Evolutionary conservation across 1,140 invertebrate genomes (phyloP).

Genomic region (Drosophila subobscura): DNA sequence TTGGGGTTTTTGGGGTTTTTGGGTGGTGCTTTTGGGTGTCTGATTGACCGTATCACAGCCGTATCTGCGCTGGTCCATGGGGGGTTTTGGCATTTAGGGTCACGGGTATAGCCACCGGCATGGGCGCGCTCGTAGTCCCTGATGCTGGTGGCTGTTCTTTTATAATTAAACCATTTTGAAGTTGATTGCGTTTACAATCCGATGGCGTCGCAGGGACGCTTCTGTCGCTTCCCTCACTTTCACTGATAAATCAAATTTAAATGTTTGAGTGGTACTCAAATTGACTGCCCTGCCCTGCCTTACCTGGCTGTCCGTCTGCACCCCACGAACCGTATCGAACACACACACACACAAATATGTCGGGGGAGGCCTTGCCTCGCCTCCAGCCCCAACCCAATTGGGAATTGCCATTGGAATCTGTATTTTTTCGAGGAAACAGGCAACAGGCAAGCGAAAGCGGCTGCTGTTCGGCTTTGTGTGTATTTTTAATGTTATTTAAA

Average conservation of each 20-base stretch:
- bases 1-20: constrained; percentile 24
- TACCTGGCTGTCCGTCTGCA: too few species aligned
- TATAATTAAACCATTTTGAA: constrained; percentile 71
- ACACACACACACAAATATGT: constrained; percentile 16
- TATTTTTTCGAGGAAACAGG: neutral
- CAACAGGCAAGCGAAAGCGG: too few species aligned
- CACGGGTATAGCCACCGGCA: neutral
- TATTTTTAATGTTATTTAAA: constrained; percentile 61
- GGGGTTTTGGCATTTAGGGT: constrained; percentile 33
- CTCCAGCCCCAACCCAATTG: neutral
- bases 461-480: constrained; percentile 12
- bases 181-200: constrained; percentile 61
- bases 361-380: neutral
- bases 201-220: neutral
- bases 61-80: constrained; percentile 18
- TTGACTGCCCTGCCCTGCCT: constrained; percentile 6
- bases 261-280: constrained; percentile 69
- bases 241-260: constrained; percentile 67
- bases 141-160: constrained; percentile 2
- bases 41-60: constrained; percentile 53
- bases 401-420: constrained; percentile 16
- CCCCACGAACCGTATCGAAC: neutral
- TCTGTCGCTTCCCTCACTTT: neutral
- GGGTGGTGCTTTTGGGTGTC: constrained; percentile 23
- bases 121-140: neutral